Percentiles rank a stretch among this genome's conserved stretches.
Evolutionary conservation across 2,113 vertebrate species (phyloP).

Genomic region (Tauraco erythrolophus): DNA sequence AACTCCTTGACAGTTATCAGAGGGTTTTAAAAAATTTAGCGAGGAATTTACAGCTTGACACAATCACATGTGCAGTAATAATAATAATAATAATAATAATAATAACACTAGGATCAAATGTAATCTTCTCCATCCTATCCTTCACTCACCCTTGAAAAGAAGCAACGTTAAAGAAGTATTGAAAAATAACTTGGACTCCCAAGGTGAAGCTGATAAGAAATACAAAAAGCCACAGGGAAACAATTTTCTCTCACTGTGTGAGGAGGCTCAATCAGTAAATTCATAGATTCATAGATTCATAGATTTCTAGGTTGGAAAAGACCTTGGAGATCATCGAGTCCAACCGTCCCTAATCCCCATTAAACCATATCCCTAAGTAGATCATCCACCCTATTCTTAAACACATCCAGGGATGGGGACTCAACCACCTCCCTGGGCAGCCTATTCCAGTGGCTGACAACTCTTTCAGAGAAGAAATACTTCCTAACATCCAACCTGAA

Average conservation of each 20-base stretch:
- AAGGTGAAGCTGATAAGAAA: background rate
- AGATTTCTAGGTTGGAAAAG: no score
- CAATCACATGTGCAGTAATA: slow-evolving; percentile 53
- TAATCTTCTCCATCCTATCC: background rate
- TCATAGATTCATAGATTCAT: no score
- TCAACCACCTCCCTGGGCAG: no score
- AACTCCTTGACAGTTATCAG: slow-evolving; percentile 73
- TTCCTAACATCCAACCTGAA: no score
- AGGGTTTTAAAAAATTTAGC: slow-evolving; percentile 69
- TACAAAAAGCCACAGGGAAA: background rate
- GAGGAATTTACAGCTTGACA: slow-evolving; percentile 72
- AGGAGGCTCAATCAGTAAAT: background rate
- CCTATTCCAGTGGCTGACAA: no score
- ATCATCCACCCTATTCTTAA: no score
- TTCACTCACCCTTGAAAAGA: slow-evolving; percentile 7
- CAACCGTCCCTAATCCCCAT: no score
- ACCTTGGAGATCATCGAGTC: no score
- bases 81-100: slow-evolving; percentile 49
- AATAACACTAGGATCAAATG: slow-evolving; percentile 44
- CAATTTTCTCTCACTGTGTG: background rate
- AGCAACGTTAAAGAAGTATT: slow-evolving; percentile 26
- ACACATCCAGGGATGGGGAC: no score
- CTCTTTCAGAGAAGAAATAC: no score
- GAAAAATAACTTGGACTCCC: background rate
- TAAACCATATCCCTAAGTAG: no score